phyloP scores from a whole-genome alignment of 2,113 vertebrate species.

The Muntiacus reevesi region DNA sequence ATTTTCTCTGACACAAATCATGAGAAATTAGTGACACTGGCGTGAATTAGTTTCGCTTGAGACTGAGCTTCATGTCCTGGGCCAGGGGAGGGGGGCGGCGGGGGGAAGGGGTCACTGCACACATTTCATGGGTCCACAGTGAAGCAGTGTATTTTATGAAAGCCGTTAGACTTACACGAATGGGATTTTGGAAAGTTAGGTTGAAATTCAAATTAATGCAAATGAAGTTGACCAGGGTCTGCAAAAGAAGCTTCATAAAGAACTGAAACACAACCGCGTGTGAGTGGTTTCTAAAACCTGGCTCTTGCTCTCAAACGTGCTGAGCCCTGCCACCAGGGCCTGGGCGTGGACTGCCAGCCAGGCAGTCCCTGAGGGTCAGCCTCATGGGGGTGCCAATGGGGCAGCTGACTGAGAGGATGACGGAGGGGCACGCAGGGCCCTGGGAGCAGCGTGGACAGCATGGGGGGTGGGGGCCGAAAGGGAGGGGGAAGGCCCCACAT shows the following conservation, averaged over 20 bases:
- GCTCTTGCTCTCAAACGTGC: fast-evolving
- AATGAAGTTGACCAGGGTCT: too few relatives aligned
- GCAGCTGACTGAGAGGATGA: not conserved
- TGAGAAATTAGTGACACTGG: fast-evolving
- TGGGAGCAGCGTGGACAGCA: not conserved
- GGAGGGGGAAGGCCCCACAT: not conserved
- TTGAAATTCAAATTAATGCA: not conserved
- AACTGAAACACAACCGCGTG: fast-evolving
- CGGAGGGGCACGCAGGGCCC: not conserved
- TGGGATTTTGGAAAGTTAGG: not conserved
- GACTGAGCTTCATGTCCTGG: fast-evolving
- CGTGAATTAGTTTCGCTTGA: not conserved
- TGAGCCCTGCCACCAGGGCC: not conserved
- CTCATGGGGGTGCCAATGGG: not conserved
- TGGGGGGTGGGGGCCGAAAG: fast-evolving
- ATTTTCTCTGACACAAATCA: not conserved
- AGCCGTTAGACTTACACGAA: not conserved
- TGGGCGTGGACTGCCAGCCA: not conserved
- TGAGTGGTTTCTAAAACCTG: not conserved
- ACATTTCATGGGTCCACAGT: fast-evolving
- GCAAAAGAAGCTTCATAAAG: not conserved
- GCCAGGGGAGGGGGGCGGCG: not conserved
- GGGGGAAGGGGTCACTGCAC: fast-evolving
- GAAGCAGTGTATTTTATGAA: fast-evolving
- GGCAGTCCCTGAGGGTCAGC: too few relatives aligned